phyloP scores from a whole-genome alignment of 2,113 vertebrate genomes.

The Archilochus colubris region DNA sequence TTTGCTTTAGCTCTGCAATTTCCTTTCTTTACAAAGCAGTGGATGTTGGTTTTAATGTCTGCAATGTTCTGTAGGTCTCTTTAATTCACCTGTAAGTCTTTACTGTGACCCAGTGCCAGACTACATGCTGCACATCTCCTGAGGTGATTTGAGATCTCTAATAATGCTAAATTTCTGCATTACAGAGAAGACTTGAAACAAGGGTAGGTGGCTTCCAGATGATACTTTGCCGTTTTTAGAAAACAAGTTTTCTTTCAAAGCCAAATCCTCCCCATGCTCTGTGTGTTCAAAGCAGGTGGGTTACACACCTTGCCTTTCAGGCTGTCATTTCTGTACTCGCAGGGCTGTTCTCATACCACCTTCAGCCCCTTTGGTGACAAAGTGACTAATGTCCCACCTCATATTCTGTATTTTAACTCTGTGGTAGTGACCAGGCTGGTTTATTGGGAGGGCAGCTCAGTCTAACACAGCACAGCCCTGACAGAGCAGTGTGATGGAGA shows the following conservation, averaged over 20 bases:
- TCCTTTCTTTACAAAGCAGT: not conserved
- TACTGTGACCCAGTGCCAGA: rapidly evolving
- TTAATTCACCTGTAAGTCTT: not conserved
- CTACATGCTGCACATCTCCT: rapidly evolving
- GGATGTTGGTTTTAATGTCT: not conserved
- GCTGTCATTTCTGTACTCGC: not conserved
- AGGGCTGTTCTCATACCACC: rapidly evolving
- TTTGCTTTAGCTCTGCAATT: not conserved
- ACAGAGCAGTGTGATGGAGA: not conserved
- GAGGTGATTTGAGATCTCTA: not conserved
- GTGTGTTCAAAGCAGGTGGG: not conserved
- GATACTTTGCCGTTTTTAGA: not conserved
- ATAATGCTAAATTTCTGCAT: not conserved
- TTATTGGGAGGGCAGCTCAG: not conserved
- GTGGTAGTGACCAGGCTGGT: not conserved
- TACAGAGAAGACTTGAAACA: not conserved
- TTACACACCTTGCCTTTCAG: not conserved
- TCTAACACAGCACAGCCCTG: too few species aligned
- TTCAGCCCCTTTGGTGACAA: not conserved
- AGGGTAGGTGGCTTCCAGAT: not conserved
- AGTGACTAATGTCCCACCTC: not conserved
- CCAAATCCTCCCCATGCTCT: rapidly evolving
- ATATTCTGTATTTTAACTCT: rapidly evolving
- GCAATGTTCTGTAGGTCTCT: rapidly evolving
- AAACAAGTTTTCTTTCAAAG: not conserved